These are phyloP conservation scores for Lucilia sericata DNA, from an alignment of 1,140 invertebrate genomes.

Conservation along the genomic window DNA sequence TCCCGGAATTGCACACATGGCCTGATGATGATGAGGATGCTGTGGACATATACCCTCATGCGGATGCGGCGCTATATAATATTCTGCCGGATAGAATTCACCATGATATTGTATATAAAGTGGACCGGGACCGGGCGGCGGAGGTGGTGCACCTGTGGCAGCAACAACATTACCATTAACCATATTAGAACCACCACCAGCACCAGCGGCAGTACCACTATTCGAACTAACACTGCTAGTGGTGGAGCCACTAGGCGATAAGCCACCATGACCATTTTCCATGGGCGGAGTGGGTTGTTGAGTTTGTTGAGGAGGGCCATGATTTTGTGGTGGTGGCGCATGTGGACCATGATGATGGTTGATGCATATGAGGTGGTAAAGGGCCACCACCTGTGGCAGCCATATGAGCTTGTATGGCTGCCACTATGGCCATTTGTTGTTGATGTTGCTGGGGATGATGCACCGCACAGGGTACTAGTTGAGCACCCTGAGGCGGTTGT, in stretches of 20 bases:
- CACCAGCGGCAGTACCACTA: slow-evolving; percentile 52
- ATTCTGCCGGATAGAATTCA: slow-evolving; percentile 65
- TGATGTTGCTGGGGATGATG: slow-evolving; percentile 65
- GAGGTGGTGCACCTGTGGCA: slow-evolving; percentile 53
- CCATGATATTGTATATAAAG: slow-evolving; percentile 64
- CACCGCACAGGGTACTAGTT: slow-evolving; percentile 59
- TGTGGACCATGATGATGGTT: slow-evolving; percentile 44
- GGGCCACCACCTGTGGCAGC: slow-evolving; percentile 51
- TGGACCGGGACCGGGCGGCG: slow-evolving; percentile 55
- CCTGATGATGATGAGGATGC: slow-evolving; percentile 62
- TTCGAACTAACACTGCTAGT: slow-evolving; percentile 58
- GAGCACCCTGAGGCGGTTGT: slow-evolving; percentile 59
- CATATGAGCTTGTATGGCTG: slow-evolving; percentile 61
- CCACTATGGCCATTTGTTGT: slow-evolving; percentile 57
- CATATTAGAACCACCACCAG: slow-evolving; percentile 42
- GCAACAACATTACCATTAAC: slow-evolving; percentile 45
- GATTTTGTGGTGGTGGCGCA: slow-evolving; percentile 44
- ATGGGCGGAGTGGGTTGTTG: slow-evolving; percentile 43
- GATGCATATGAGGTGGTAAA: slow-evolving; percentile 47
- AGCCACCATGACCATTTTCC: slow-evolving; percentile 48
- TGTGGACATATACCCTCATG: slow-evolving; percentile 66
- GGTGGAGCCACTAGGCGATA: slow-evolving; percentile 52
- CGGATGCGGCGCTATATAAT: slow-evolving; percentile 64
- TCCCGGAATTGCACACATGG: slow-evolving; percentile 65
- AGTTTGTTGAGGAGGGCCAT: slow-evolving; percentile 51